These are phyloP conservation scores for Pseudopleuronectes americanus DNA, from an alignment of 2,797 vertebrate species.

Conservation along the genomic window DNA sequence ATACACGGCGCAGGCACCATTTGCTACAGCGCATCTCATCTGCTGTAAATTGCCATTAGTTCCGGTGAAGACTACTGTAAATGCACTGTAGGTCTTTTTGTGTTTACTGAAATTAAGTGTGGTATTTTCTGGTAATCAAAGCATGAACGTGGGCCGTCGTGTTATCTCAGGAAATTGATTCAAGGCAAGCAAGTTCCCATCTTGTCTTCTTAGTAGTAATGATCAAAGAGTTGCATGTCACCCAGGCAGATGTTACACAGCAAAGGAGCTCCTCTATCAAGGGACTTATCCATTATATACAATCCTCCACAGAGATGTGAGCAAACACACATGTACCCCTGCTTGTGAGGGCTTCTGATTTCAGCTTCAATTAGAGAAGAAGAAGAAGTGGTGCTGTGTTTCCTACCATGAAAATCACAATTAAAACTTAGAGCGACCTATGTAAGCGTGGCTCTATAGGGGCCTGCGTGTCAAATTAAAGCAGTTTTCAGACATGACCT, in stretches of 20 bases:
- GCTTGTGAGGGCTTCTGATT: constrained; percentile 9
- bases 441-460: background rate
- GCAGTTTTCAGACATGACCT: too few species aligned
- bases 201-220: constrained; percentile 11
- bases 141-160: constrained; percentile 5
- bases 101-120: constrained; percentile 18
- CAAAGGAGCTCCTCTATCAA: constrained; percentile 14
- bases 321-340: background rate
- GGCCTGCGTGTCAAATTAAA: too few species aligned
- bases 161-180: background rate
- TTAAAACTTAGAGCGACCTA: constrained; percentile 25
- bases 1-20: constrained; percentile 35
- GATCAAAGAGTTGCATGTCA: constrained; percentile 8
- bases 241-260: constrained; percentile 7
- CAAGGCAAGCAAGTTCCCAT: background rate
- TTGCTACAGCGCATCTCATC: constrained; percentile 25
- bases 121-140: constrained; percentile 13
- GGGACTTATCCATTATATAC: constrained; percentile 1
- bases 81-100: constrained; percentile 28
- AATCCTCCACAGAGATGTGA: constrained; percentile 12
- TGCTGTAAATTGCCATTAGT: constrained; percentile 34
- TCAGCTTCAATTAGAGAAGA: background rate
- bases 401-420: constrained; percentile 20
- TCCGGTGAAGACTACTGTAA: constrained; percentile 22
- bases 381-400: constrained; percentile 3